phyloP scores from a whole-genome alignment of 2,888 invertebrate species.

The Opisthograptis luteolata region DNA sequence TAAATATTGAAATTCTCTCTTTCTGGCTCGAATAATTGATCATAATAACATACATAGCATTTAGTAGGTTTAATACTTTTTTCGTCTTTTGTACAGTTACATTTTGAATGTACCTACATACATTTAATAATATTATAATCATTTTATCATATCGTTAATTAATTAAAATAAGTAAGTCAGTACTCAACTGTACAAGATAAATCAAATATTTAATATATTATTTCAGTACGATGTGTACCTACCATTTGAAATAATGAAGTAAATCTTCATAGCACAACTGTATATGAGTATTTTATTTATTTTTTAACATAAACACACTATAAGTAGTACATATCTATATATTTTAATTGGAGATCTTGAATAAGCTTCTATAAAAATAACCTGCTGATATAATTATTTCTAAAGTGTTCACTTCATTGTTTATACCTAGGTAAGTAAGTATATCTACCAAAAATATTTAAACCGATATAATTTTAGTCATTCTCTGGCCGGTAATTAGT shows the following conservation, averaged over 20 bases:
- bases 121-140: background rate
- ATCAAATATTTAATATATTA: no score
- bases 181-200: no score
- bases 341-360: constrained; percentile 11
- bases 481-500: constrained; percentile 43
- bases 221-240: background rate
- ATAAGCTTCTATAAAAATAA: constrained; percentile 6
- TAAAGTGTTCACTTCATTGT: background rate
- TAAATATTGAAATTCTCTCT: constrained; percentile 58
- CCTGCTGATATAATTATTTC: background rate
- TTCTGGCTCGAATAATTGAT: constrained; percentile 75
- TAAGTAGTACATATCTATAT: background rate
- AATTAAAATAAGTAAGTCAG: background rate
- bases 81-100: constrained; percentile 35
- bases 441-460: background rate
- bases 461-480: constrained; percentile 31
- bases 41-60: constrained; percentile 20
- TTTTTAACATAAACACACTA: background rate
- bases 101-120: constrained; percentile 46
- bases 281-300: constrained; percentile 16
- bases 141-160: background rate
- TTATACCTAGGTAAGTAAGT: no score
- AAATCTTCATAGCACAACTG: background rate
- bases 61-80: constrained; percentile 8
- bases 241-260: background rate